Evolutionary conservation across 2,888 invertebrate species (phyloP), one percentile per base, ranked within the genome.

Genomic region (Nudaria mundana): DNA sequence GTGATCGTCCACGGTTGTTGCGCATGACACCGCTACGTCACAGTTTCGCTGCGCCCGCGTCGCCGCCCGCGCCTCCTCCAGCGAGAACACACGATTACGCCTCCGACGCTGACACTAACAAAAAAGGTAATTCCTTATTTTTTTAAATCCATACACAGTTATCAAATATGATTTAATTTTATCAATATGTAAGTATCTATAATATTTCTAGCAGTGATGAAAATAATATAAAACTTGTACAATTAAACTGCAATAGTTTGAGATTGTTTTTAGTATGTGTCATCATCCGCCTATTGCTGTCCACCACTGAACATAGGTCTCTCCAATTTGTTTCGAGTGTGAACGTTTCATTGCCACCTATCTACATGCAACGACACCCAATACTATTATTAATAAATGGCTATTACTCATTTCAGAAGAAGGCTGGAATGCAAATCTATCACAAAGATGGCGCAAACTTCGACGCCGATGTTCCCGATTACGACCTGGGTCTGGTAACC

Each of bases 391-490:
- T n/a, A n/a, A n/a, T n/a, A n/a, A n/a, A n/a, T n/a, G n/a, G n/a
- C n/a, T n/a, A n/a, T n/a, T n/a, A n/a, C n/a, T n/a, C 30, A 52
- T 91, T 90, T 56, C 90, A 93, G 94, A 94, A 75, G 89, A 93
- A 71, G 90, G 91, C 66, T 93, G 93, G 93, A 94, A 94, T 74
- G 93, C 93, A 53, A 93, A 93, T 68, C 90, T 94, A 52, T 93
- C 93, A 32, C 93, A 94, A 75, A 90, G 93, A 83, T 94, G 94
- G 94, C 89, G 93, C 56, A 91, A 93, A 66, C 83, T 94, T 44
- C 91, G 94, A 18, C 90, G 93, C 42, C 90, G 94, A 56, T 94
- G 94, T 73, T 91, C 92, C 37, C 90, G 93, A 35, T 83, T 93
- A 44, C 90, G 94, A 56, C 94, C 93, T 58, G 91, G 91, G 15